Evolutionary conservation across 2,797 vertebrate genomes (phyloP), one percentile per base, ranked within the genome.

Genomic region (Pseudomugil gertrudae): DNA sequence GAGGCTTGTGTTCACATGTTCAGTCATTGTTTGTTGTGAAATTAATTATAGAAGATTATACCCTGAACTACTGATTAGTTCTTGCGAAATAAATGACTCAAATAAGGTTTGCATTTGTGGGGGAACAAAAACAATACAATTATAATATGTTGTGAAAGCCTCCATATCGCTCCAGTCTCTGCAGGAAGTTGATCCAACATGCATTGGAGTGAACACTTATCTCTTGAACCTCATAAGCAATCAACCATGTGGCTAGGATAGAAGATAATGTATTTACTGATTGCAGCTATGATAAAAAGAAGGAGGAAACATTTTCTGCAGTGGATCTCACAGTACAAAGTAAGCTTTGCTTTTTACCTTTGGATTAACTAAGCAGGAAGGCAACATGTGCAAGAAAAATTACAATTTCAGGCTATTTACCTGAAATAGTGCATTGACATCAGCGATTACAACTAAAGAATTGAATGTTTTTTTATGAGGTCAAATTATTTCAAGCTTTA

Each of bases 171-270:
- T 32, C 51, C 11, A 57, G 3, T 76, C 32, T 57, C 29, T 29
- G 36, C 47, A 32, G 35, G 67, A 50, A 51, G 38, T 3, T 66
- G 17, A 74, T 78, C 38, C 57, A 36, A 67, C 71, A 38, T 43
- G 50, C 57, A 54, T 52, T 10, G 5, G 45, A 65, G 32, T 72
- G 57, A 74, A 79, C 71, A 68, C 59, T 71, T 40, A 51, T 59
- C 47, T 11, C 2, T 67, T 68, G 48, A 32, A 72, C 63, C 40
- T 36, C 47, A 43, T 33, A 66, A 45, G 57, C 61, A 80, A 74
- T 79, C 66, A 71, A 57, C 59, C 33, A 4, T 69, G 62, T 50
- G 52, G 43, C 61, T 45, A 17, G 23, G 35, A 58, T 69, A 60
- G 38, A 56, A 53, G 61, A 24, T 40, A 14, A 45, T 43, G 9